These are phyloP conservation scores for Xenotilapia flavipinnis DNA, from an alignment of 2,113 vertebrate species.

Conservation along the genomic window DNA sequence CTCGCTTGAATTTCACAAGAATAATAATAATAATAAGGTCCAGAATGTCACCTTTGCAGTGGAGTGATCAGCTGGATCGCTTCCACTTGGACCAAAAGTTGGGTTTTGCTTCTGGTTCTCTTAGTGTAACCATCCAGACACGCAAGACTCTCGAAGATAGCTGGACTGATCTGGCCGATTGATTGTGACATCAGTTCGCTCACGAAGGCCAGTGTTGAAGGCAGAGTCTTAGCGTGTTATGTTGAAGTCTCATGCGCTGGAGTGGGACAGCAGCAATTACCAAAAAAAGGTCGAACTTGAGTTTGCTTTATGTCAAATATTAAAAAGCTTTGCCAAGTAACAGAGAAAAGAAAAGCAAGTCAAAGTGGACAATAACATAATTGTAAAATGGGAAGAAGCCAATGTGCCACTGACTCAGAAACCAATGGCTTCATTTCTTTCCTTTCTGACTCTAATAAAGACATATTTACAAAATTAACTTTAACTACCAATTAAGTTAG, in stretches of 20 bases:
- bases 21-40: background rate
- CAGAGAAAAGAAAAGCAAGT: background rate
- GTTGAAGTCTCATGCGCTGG: background rate
- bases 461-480: background rate
- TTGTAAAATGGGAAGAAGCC: background rate
- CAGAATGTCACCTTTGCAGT: background rate
- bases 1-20: background rate
- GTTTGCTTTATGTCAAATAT: background rate
- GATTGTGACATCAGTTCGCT: background rate
- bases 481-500: background rate
- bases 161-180: background rate
- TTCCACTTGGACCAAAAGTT: background rate
- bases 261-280: background rate
- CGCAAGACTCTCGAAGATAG: background rate
- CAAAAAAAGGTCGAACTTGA: background rate
- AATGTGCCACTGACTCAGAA: background rate
- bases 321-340: background rate
- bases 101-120: background rate
- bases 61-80: background rate
- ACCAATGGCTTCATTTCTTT: background rate
- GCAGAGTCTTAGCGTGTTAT: background rate
- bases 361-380: background rate
- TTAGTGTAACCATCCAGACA: background rate
- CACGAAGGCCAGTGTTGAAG: background rate
- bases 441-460: background rate